These are phyloP conservation scores for Charina bottae DNA, from an alignment of 2,113 vertebrate species.

Conservation along the genomic window DNA sequence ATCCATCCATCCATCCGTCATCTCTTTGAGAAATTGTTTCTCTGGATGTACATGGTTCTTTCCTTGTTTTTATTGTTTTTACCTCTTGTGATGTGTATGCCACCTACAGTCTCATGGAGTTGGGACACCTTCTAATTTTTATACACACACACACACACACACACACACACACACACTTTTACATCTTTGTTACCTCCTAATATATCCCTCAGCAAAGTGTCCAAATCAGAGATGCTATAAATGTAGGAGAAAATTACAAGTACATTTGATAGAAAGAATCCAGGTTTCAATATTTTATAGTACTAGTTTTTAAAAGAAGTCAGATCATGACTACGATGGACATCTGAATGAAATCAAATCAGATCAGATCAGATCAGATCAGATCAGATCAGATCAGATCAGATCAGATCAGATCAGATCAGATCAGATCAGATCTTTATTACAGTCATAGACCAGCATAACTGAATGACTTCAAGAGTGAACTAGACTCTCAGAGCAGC, in stretches of 20 bases:
- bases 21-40: neutral
- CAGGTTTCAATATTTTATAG: neutral
- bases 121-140: neutral
- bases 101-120: neutral
- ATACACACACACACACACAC: neutral
- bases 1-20: neutral
- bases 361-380: neutral
- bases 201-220: neutral
- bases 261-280: neutral
- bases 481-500: neutral
- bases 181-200: neutral
- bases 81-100: neutral
- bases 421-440: neutral
- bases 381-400: neutral
- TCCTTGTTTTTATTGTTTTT: neutral
- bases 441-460: neutral
- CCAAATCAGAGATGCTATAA: constrained; percentile 2
- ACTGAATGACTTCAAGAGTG: neutral
- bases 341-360: neutral
- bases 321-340: neutral
- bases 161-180: neutral
- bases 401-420: neutral
- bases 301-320: neutral
- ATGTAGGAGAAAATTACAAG: neutral
- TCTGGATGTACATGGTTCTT: neutral